A percentile compares a stretch with the other conserved stretches of the same genome.
Evolutionary conservation across 2,888 invertebrate genomes (phyloP).

Genomic region (Camptogramma bilineatum): DNA sequence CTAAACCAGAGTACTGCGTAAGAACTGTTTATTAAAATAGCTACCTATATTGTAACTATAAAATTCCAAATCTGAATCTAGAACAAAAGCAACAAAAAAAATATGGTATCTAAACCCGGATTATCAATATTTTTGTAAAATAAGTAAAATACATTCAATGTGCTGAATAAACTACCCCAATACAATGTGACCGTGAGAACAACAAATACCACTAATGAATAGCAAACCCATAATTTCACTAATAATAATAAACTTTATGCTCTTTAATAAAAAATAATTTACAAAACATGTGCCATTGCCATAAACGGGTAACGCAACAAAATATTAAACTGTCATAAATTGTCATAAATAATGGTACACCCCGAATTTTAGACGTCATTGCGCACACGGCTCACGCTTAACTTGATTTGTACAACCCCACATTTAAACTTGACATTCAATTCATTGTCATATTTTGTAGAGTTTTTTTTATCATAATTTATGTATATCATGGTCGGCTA

Average conservation of each 20-base stretch:
- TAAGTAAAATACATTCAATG: neutral
- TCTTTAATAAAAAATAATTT: constrained; percentile 79
- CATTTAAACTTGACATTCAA: constrained; percentile 79
- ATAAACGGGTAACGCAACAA: constrained; percentile 79
- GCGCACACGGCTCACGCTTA: constrained; percentile 73
- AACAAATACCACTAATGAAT: constrained; percentile 78
- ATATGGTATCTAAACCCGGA: neutral
- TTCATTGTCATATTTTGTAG: constrained; percentile 66
- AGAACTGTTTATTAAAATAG: neutral
- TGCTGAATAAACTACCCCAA: constrained; percentile 42
- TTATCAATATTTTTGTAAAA: neutral
- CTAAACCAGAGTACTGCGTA: neutral
- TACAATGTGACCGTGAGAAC: constrained; percentile 73
- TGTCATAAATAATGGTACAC: constrained; percentile 83
- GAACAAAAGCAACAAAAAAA: neutral
- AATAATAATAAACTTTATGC: constrained; percentile 77
- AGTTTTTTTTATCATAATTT: constrained; percentile 24
- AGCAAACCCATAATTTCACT: constrained; percentile 72
- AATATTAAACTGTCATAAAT: constrained; percentile 84
- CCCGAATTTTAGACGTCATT: constrained; percentile 76
- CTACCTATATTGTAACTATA: no score
- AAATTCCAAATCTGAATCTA: neutral
- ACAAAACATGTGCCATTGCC: constrained; percentile 69
- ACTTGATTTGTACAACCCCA: constrained; percentile 78
- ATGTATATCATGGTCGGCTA: constrained; percentile 1